Conservation (phyloP, 2,888 invertebrate genomes). For the Herminia tarsipennalis region DNA sequence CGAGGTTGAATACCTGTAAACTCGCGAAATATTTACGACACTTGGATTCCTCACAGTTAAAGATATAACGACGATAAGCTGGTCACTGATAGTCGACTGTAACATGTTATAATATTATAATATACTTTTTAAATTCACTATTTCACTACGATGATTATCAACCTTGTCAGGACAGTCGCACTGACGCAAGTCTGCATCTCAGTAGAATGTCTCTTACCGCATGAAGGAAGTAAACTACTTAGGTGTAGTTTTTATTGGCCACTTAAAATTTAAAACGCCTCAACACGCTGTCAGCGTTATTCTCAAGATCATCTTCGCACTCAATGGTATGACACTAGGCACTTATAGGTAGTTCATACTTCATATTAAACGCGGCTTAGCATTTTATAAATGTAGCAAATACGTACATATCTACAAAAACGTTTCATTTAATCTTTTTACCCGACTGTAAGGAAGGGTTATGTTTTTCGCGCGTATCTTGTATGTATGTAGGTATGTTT, state of each 20-base stretch:
- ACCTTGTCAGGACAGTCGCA: neutral
- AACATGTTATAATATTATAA: neutral
- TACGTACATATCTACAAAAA: too few relatives aligned
- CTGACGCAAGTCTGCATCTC: conserved; percentile 12
- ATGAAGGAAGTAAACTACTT: conserved; percentile 17
- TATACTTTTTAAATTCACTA: neutral
- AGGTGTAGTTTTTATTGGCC: conserved; percentile 19
- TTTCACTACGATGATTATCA: neutral
- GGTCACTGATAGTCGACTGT: conserved; percentile 3
- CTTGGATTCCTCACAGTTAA: conserved; percentile 18
- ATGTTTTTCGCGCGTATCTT: too few relatives aligned
- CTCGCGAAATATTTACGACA: conserved; percentile 17
- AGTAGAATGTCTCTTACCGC: conserved; percentile 7
- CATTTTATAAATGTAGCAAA: too few relatives aligned
- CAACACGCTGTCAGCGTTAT: neutral
- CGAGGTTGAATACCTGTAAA: conserved; percentile 2
- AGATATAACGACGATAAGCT: conserved; percentile 18
- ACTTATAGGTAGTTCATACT: too few relatives aligned
- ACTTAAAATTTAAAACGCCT: conserved; percentile 9
- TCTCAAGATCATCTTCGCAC: neutral
- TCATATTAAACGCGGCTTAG: too few relatives aligned
- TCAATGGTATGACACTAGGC: neutral
- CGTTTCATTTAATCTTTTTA: too few relatives aligned
- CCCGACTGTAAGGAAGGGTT: too few relatives aligned
- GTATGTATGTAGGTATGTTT: too few relatives aligned